A percentile compares a stretch with the other conserved stretches of the same genome.
Conservation (phyloP, 1,140 invertebrate species). For the Drosophila nigromelanica region DNA sequence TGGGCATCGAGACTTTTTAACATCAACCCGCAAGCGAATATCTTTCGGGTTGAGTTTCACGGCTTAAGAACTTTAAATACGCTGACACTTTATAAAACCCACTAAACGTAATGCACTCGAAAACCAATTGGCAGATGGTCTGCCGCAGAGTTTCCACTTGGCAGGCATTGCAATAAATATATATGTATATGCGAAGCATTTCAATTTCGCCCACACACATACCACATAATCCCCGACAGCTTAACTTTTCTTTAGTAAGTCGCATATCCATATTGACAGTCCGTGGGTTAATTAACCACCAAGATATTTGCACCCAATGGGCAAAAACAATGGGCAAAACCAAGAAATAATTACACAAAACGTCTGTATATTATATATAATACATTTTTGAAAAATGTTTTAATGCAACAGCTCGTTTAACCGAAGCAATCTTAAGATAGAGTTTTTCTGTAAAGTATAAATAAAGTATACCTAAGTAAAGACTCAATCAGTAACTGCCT, state of each 20-base stretch:
- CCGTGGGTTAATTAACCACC: slow-evolving; percentile 52
- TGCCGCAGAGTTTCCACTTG: slow-evolving; percentile 22
- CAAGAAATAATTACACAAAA: neutral
- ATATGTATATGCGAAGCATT: slow-evolving; percentile 34
- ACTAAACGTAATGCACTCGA: slow-evolving; percentile 37
- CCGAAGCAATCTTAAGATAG: too few relatives aligned
- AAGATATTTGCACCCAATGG: neutral
- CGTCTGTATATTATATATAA: too few relatives aligned
- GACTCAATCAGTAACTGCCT: neutral
- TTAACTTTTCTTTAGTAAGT: slow-evolving; percentile 39
- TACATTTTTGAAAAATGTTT: too few relatives aligned
- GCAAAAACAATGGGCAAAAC: slow-evolving; percentile 18
- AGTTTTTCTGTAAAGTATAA: neutral
- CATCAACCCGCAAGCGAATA: slow-evolving; percentile 25
- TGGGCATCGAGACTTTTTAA: slow-evolving; percentile 23
- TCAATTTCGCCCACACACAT: slow-evolving; percentile 47
- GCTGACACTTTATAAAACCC: slow-evolving; percentile 48
- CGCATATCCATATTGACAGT: slow-evolving; percentile 23
- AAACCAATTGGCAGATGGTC: slow-evolving; percentile 57
- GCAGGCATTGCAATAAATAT: slow-evolving; percentile 43
- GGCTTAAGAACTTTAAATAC: slow-evolving; percentile 34
- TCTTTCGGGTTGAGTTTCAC: slow-evolving; percentile 16
- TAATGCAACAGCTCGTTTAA: too few relatives aligned
- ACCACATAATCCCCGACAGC: slow-evolving; percentile 42
- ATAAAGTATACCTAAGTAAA: neutral